Evolutionary conservation across 2,113 vertebrate species (phyloP), one percentile per base, ranked within the genome.

Genomic region (Neopipo cinnamomea): DNA sequence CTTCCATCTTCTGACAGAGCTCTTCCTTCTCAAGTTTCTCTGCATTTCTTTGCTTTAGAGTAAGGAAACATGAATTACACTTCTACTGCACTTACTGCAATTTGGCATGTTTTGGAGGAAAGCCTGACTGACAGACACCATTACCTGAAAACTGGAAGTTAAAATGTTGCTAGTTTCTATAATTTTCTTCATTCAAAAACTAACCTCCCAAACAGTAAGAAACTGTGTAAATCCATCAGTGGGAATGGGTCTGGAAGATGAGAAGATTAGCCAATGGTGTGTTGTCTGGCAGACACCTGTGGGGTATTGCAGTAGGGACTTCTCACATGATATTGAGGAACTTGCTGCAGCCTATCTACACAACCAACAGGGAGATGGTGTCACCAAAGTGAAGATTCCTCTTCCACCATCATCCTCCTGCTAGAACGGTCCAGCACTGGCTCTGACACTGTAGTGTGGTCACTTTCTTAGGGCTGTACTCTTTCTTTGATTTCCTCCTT

Each of bases 341-440:
- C 41, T 46, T 41, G 27, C 49, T 46, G 6, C 11, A 53, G 37
- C 42, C 39, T 61, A 37, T 56, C 44, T 59, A 15, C 30, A 33
- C n/a, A 87, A 4, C 28, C 10, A 47, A 19, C 31, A 59, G 16
- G 44, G 33, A 71, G 12, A 30, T 16, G 14, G 39, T 67, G n/a
- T 80, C 63, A 80, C 23, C 62, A 67, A 8, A 12, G n/a, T 39
- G 47, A 84, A 55, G 53, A 79, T 68, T 50, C 30, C 2, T 42
- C 33, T 30, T 76, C 41, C 52, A 56, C 19, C 22, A 41, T 35
- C 17, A 49, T n/a, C 41, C 33, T 79, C 31, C 42, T 58, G 52
- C 52, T 52, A 42, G 9, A 83, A 83, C 0, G 0, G 41, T 73
- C 59, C 55, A 55, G 24, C 0, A 0, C 30, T 68, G 70, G 11